Conservation (phyloP, 2,797 vertebrate species). For the Aulostomus chinensis region DNA sequence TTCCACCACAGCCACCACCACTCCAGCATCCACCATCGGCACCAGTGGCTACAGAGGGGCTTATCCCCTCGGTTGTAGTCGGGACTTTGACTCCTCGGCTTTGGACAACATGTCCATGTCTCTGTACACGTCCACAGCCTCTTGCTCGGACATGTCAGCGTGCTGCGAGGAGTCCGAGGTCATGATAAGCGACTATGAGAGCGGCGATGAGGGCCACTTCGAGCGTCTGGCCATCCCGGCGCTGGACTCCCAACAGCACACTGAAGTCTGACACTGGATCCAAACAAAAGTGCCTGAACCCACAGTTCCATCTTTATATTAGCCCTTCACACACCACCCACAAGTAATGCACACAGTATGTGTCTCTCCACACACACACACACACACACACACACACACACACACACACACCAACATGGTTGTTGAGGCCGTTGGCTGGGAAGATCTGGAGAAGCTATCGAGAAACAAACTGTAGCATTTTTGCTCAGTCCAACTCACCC, state of each 20-base stretch:
- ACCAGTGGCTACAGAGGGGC: slow-evolving; percentile 82
- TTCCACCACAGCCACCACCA: slow-evolving; percentile 73
- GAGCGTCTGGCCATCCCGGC: slow-evolving; percentile 84
- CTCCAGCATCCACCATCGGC: slow-evolving; percentile 81
- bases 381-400: slow-evolving; percentile 16
- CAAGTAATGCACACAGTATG: slow-evolving; percentile 33
- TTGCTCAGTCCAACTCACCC: too few relatives aligned
- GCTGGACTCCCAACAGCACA: slow-evolving; percentile 94
- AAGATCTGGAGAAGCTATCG: slow-evolving; percentile 13
- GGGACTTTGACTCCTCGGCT: slow-evolving; percentile 86
- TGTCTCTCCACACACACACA: slow-evolving; percentile 1
- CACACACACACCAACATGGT: slow-evolving; percentile 24
- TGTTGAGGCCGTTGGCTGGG: slow-evolving; percentile 39
- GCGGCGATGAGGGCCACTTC: slow-evolving; percentile 90
- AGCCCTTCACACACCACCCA: slow-evolving; percentile 41
- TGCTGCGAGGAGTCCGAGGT: slow-evolving; percentile 97
- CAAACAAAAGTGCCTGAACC: slow-evolving; percentile 97
- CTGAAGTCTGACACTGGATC: slow-evolving; percentile 95
- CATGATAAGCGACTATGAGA: slow-evolving; percentile 98
- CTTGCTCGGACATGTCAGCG: slow-evolving; percentile 97
- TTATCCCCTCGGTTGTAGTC: slow-evolving; percentile 79
- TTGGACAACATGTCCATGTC: slow-evolving; percentile 92
- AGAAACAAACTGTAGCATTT: slow-evolving; percentile 39
- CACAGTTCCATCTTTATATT: slow-evolving; percentile 60
- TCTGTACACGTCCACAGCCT: slow-evolving; percentile 91